These are phyloP conservation scores for Rambutsinella grinnellia DNA, from an alignment of 2,888 invertebrate species.

Conservation along the genomic window DNA sequence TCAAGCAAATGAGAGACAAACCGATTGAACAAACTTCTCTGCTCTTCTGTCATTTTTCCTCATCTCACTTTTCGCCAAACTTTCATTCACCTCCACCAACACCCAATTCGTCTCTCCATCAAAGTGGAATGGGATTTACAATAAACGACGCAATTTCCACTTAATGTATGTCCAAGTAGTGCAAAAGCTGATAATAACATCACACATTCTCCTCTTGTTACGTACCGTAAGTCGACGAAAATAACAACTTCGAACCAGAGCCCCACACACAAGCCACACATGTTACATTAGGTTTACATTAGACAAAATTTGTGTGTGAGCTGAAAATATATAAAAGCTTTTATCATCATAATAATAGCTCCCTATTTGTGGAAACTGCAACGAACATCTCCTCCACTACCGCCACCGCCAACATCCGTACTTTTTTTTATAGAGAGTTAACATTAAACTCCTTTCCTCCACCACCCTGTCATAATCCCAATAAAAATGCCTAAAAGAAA, in stretches of 20 bases:
- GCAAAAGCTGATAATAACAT: neutral
- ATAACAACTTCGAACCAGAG: neutral
- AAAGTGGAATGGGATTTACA: neutral
- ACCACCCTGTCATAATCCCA: neutral
- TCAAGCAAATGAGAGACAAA: too few species aligned
- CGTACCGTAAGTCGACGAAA: slow-evolving; percentile 2
- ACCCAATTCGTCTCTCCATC: neutral
- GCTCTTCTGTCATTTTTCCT: neutral
- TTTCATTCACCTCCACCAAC: neutral
- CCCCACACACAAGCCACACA: slow-evolving; percentile 25
- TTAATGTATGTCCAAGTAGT: neutral
- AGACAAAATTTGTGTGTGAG: slow-evolving; percentile 35
- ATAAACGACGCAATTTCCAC: neutral
- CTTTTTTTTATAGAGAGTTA: neutral
- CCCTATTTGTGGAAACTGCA: slow-evolving; percentile 55
- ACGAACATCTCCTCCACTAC: slow-evolving; percentile 8
- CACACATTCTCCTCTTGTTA: neutral
- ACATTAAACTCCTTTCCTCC: neutral
- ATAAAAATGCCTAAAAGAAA: neutral
- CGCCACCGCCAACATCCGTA: neutral
- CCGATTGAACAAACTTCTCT: too few species aligned
- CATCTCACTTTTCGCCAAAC: neutral
- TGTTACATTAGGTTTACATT: slow-evolving; percentile 36
- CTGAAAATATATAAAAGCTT: neutral
- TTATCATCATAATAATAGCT: neutral